Percentiles rank a stretch among this genome's conserved stretches.
Evolutionary conservation across 2,797 vertebrate genomes (phyloP).

Genomic region (Pelobates cultripes): DNA sequence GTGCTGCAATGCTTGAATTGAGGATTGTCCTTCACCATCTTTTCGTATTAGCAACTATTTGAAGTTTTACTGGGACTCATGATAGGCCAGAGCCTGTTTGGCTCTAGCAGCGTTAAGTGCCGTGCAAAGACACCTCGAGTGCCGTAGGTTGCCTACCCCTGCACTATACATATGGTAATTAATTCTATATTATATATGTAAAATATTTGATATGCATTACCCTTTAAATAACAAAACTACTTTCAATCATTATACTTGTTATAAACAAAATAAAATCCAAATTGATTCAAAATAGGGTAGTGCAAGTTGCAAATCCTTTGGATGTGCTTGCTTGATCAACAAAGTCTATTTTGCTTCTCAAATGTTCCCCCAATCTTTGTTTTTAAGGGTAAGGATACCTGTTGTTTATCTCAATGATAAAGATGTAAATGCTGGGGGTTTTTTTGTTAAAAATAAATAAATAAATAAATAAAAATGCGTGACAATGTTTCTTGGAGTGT

Average conservation of each 20-base stretch:
- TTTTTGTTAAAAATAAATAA: background rate
- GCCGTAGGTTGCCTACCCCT: no score
- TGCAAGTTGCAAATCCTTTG: background rate
- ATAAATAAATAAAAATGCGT: background rate
- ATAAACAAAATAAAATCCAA: background rate
- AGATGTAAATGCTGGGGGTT: background rate
- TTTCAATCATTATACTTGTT: background rate
- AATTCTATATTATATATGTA: no score
- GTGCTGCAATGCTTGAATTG: no score
- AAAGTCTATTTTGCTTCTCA: background rate
- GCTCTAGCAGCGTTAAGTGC: no score
- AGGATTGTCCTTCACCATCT: no score
- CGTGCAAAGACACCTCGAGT: no score
- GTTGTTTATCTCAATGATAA: background rate
- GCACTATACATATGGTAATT: no score
- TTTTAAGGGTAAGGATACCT: background rate
- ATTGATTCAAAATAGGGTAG: background rate
- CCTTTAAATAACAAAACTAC: no score
- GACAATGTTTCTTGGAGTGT: constrained; percentile 1
- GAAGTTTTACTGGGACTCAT: no score
- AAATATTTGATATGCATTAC: no score
- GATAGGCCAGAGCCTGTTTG: no score
- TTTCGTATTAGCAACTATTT: no score
- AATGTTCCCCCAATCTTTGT: background rate
- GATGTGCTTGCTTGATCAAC: background rate